Percentiles rank a stretch among this genome's conserved stretches.
Evolutionary conservation across 1,140 invertebrate genomes (phyloP).

Genomic region (Samia ricini): DNA sequence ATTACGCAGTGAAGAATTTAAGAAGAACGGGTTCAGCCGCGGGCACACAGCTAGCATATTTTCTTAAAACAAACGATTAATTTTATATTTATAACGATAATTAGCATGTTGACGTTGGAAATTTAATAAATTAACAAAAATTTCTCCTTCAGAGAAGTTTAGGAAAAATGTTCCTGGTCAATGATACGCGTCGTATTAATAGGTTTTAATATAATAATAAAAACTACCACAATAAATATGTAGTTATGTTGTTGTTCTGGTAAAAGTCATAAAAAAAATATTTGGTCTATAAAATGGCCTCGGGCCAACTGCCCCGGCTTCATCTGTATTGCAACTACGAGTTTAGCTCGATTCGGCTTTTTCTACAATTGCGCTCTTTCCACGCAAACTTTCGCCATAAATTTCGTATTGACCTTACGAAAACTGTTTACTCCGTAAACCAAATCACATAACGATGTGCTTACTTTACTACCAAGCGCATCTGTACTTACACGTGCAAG

Average conservation of each 20-base stretch:
- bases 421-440: not conserved
- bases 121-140: too few species aligned
- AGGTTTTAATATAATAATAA: not conserved
- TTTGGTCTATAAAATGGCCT: slow-evolving; percentile 26
- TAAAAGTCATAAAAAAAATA: slow-evolving; percentile 27
- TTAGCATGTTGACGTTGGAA: too few species aligned
- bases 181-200: not conserved
- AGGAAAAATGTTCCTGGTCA: not conserved
- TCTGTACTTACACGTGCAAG: too few species aligned
- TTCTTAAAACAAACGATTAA: too few species aligned
- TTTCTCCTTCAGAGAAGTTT: not conserved
- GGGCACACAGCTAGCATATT: too few species aligned
- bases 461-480: too few species aligned
- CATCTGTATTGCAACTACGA: slow-evolving; percentile 20
- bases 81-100: too few species aligned
- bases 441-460: not conserved
- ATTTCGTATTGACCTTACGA: not conserved
- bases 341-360: slow-evolving; percentile 27
- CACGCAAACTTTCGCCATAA: slow-evolving; percentile 4
- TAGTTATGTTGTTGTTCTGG: slow-evolving; percentile 17
- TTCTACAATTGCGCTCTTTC: slow-evolving; percentile 15
- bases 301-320: slow-evolving; percentile 34
- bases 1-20: too few species aligned
- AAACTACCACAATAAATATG: not conserved
- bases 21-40: too few species aligned